Evolutionary conservation across 2,797 vertebrate genomes (phyloP), one percentile per base, ranked within the genome.

Genomic region (Helicolenus hilgendorfi): DNA sequence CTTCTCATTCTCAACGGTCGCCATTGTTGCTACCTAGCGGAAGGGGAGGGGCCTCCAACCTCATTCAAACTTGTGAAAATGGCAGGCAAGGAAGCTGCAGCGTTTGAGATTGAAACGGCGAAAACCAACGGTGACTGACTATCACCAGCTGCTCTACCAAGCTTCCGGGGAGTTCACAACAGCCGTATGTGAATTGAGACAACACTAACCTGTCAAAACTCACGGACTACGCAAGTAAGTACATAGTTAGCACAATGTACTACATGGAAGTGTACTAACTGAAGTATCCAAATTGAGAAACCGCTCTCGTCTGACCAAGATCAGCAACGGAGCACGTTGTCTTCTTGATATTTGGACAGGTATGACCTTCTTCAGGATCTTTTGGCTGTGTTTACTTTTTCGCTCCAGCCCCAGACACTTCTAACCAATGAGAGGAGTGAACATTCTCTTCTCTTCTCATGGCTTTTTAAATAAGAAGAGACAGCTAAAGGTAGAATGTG

Each of bases 31-130:
- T 20, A 49, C 45, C 0, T 49, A 49, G 7, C 0, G 18, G 45
- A 49, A 49, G 45, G 18, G 0, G 15, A 49, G 45, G 0, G 45
- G 45, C 45, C 6, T 20, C 7, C 45, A 0, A 20, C 45, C 0
- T 20, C 8, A 18, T 49, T 49, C 15, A 49, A 49, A 49, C 18
- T 49, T 45, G 41, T 45, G 45, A 20, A 49, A 49, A 49, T 20
- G 45, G 45, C 45, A 49, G 15, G 45, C 0, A 0, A 45, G 41
- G 41, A 45, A 45, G 41, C 1, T 45, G 41, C 1, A 45, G 15
- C 6, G 41, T 45, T 45, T 45, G 41, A 45, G 15, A 49, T 49
- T 49, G 7, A 49, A 49, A 49, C 0, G 7, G 15, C 1, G 18
- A 49, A 49, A 18, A 49, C 18, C 45, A 20, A 49, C 18, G 3